Evolutionary conservation across 1,140 invertebrate genomes (phyloP).

Genomic region (Harpegnathos saltator): DNA sequence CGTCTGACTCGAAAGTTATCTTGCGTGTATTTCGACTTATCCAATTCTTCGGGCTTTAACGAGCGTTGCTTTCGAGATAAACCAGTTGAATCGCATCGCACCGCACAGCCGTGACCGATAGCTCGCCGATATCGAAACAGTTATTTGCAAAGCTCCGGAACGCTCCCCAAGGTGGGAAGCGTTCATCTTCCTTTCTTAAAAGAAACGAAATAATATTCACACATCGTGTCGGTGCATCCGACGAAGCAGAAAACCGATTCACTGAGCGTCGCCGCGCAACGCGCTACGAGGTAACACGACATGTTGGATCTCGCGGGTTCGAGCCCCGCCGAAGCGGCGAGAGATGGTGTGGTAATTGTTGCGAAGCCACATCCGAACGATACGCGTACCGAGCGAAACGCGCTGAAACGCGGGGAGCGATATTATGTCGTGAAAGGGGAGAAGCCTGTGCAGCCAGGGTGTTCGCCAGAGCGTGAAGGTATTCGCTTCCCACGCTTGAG

Average conservation of each 20-base stretch:
- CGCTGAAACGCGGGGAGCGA: conserved; percentile 16
- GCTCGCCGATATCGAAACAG: conserved; percentile 1
- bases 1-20: neutral
- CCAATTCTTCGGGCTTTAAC: no score
- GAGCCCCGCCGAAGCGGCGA: neutral
- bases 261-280: no score
- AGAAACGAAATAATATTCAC: neutral
- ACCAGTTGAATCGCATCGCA: no score
- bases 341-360: neutral
- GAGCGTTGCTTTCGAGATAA: no score
- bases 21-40: neutral
- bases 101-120: neutral
- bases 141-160: neutral
- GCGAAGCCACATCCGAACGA: neutral
- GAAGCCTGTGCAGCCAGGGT: neutral
- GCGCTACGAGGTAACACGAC: neutral
- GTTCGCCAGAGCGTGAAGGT: conserved; percentile 48
- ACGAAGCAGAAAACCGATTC: no score
- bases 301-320: neutral
- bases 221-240: no score
- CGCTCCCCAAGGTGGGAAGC: no score
- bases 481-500: conserved; percentile 65
- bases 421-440: conserved; percentile 52
- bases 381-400: neutral
- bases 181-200: neutral